phyloP scores from a whole-genome alignment of 2,888 invertebrate genomes.

The Drosophila borealis region DNA sequence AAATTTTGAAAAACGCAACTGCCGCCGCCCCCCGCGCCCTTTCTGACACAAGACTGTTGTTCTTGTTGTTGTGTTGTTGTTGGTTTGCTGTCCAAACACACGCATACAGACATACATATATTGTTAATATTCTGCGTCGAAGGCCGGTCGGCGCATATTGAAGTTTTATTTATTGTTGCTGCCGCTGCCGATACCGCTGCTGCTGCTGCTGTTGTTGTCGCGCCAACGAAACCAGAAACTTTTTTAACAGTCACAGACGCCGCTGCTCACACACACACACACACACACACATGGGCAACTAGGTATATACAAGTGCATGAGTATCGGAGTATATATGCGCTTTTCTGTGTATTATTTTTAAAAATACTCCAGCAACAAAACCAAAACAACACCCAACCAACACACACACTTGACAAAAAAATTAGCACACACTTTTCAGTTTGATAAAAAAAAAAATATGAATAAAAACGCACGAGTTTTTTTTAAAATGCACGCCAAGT shows the following conservation, averaged over 20 bases:
- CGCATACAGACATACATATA: slow-evolving; percentile 24
- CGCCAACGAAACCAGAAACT: slow-evolving; percentile 66
- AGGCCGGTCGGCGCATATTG: slow-evolving; percentile 69
- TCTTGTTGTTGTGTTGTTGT: slow-evolving; percentile 9
- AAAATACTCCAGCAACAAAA: slow-evolving; percentile 33
- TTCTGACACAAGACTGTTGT: slow-evolving; percentile 35
- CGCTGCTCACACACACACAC: slow-evolving; percentile 36
- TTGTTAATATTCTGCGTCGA: slow-evolving; percentile 67
- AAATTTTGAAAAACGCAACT: slow-evolving; percentile 27
- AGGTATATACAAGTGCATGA: slow-evolving; percentile 22
- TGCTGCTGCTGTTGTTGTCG: slow-evolving; percentile 38
- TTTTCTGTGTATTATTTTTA: slow-evolving; percentile 48
- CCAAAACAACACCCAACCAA: slow-evolving; percentile 20
- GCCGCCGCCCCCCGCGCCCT: slow-evolving; percentile 19
- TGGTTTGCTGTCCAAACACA: slow-evolving; percentile 1
- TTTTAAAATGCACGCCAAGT: slow-evolving; percentile 32
- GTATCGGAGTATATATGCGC: slow-evolving; percentile 25
- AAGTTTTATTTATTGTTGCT: slow-evolving; percentile 57
- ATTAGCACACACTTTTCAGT: slow-evolving; percentile 20
- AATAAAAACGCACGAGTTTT: slow-evolving; percentile 24
- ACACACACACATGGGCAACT: slow-evolving; percentile 1
- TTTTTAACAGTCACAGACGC: slow-evolving; percentile 52
- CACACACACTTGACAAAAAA: slow-evolving; percentile 14
- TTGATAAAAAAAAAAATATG: slow-evolving; percentile 13
- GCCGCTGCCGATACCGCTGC: slow-evolving; percentile 21